phyloP scores from a whole-genome alignment of 1,140 invertebrate genomes.

The Drosophila simulans region DNA sequence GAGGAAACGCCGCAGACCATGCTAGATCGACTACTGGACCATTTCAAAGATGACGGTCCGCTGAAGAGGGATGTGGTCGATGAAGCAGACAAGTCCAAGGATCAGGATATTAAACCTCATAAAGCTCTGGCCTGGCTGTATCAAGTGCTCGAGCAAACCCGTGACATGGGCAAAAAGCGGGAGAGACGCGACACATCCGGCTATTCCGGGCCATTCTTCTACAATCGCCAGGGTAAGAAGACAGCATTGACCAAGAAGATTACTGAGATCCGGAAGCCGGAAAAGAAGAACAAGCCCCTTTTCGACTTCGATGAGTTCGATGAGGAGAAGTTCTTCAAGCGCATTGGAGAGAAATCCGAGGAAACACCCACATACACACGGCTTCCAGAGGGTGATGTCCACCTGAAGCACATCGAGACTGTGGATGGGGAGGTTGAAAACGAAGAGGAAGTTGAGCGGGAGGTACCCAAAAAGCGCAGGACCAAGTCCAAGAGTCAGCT shows the following conservation, averaged over 20 bases:
- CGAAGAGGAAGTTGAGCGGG: slow-evolving; percentile 47
- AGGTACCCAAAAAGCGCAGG: slow-evolving; percentile 27
- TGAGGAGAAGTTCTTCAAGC: slow-evolving; percentile 81
- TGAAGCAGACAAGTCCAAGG: neutral
- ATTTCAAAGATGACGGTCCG: slow-evolving; percentile 21
- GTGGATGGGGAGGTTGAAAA: slow-evolving; percentile 66
- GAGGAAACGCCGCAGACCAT: slow-evolving; percentile 32
- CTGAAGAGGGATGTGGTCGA: slow-evolving; percentile 43
- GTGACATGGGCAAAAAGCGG: slow-evolving; percentile 42
- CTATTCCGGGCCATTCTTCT: slow-evolving; percentile 68
- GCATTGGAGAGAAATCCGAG: slow-evolving; percentile 60
- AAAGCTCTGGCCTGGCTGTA: slow-evolving; percentile 59
- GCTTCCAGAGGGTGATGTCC: slow-evolving; percentile 76
- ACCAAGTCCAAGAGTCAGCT: slow-evolving; percentile 30
- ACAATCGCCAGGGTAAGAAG: slow-evolving; percentile 61
- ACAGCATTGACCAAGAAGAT: slow-evolving; percentile 74
- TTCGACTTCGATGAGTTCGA: slow-evolving; percentile 74
- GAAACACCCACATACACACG: slow-evolving; percentile 63
- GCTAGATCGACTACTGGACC: slow-evolving; percentile 43
- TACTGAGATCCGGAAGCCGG: slow-evolving; percentile 76
- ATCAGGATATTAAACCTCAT: slow-evolving; percentile 18
- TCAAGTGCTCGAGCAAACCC: slow-evolving; percentile 54
- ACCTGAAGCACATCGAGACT: slow-evolving; percentile 64
- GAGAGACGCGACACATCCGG: slow-evolving; percentile 41
- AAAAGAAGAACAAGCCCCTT: slow-evolving; percentile 61